These are phyloP conservation scores for Adelges cooleyi DNA, from an alignment of 1,140 invertebrate species.

Conservation along the genomic window DNA sequence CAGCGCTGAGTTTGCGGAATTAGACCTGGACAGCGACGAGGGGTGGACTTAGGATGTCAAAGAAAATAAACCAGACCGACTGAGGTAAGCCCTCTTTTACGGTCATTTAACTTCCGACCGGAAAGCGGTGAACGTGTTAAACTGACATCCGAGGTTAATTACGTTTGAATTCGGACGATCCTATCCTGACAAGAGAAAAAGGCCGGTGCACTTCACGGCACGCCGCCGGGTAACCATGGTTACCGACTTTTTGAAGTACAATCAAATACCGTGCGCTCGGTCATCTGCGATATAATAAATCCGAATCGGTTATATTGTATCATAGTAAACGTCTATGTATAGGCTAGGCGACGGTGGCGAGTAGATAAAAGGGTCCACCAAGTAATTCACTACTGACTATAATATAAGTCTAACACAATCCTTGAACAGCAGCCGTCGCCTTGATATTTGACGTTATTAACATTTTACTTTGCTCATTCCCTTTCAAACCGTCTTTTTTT, in stretches of 20 bases:
- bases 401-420: no score
- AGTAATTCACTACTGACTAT: no score
- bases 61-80: background rate
- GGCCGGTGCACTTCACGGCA: background rate
- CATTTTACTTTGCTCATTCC: no score
- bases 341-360: no score
- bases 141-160: conserved; percentile 10
- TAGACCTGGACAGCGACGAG: background rate
- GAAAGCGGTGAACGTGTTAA: background rate
- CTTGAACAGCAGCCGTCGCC: no score
- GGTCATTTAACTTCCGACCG: conserved; percentile 10
- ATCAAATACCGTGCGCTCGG: background rate
- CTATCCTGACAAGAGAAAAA: background rate
- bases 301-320: background rate
- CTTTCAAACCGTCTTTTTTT: no score
- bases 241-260: background rate
- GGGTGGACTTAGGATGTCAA: background rate
- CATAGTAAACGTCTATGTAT: background rate
- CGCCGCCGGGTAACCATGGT: background rate
- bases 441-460: no score
- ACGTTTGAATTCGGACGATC: background rate
- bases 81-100: background rate
- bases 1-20: no score
- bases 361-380: no score
- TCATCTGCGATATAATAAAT: background rate